phyloP scores from a whole-genome alignment of 2,888 invertebrate species.

The Heteropelma amictum region DNA sequence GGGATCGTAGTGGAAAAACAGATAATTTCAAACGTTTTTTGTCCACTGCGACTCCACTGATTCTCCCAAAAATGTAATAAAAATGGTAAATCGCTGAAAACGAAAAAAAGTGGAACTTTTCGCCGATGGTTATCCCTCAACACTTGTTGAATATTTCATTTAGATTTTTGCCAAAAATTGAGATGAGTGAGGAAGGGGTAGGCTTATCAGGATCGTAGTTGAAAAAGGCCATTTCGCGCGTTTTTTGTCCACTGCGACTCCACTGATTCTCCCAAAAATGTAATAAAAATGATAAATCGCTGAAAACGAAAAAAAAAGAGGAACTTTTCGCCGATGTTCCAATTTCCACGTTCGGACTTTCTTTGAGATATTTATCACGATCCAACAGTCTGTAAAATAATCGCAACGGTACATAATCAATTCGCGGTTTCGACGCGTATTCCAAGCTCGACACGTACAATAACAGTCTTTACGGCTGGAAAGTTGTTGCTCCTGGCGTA shows the following conservation, averaged over 20 bases:
- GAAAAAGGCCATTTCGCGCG: too few relatives aligned
- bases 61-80: neutral
- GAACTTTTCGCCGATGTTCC: neutral
- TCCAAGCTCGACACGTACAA: neutral
- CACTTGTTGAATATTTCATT: constrained; percentile 79
- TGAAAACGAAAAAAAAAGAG: neutral
- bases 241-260: too few relatives aligned
- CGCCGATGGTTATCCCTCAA: constrained; percentile 82
- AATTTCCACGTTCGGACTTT: constrained; percentile 3
- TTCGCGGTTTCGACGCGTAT: neutral
- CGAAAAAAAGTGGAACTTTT: neutral
- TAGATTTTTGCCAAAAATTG: neutral
- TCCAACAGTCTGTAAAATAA: neutral
- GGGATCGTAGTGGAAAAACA: too few relatives aligned
- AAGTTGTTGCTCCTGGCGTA: constrained; percentile 40
- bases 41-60: neutral
- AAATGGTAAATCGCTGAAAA: neutral
- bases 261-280: neutral
- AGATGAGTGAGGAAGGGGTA: too few relatives aligned
- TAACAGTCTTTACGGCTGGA: constrained; percentile 33
- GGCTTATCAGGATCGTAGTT: too few relatives aligned
- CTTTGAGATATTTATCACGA: neutral
- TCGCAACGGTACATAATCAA: neutral
- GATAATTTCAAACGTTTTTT: too few relatives aligned
- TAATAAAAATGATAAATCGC: neutral